Evolutionary conservation across 2,888 invertebrate genomes (phyloP).

Genomic region (Eremobia ochroleuca): DNA sequence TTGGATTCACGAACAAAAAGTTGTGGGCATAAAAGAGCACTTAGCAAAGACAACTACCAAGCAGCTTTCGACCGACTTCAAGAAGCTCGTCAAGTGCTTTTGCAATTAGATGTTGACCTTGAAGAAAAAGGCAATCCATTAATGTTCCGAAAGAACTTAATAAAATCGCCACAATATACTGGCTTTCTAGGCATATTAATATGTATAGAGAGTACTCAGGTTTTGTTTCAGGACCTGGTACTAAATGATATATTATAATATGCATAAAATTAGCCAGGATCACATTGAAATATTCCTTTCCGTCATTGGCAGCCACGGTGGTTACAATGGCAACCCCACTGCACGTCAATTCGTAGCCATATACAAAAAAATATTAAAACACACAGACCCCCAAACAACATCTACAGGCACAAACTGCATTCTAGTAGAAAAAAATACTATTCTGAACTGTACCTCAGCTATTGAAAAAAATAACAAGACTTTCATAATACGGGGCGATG

Average conservation of each 20-base stretch:
- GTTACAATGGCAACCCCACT: not conserved
- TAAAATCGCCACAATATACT: not conserved
- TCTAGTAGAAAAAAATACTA: too few species aligned
- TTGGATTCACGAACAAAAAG: slow-evolving; percentile 2
- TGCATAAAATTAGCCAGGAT: slow-evolving; percentile 3
- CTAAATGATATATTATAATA: not conserved
- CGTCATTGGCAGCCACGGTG: not conserved
- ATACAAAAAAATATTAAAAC: not conserved
- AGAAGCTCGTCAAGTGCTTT: not conserved
- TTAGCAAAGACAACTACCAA: slow-evolving; percentile 6
- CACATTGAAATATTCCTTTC: slow-evolving; percentile 1
- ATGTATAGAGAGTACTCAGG: not conserved
- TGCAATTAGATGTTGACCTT: not conserved
- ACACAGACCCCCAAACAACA: too few species aligned
- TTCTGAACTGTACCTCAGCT: too few species aligned
- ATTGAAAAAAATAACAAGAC: too few species aligned
- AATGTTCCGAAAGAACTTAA: not conserved
- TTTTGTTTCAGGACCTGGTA: not conserved
- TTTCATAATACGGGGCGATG: too few species aligned
- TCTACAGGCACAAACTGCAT: too few species aligned
- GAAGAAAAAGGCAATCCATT: not conserved
- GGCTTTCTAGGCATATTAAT: not conserved
- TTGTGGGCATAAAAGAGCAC: not conserved
- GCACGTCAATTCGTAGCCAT: slow-evolving; percentile 6
- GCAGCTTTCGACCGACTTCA: not conserved